phyloP scores from a whole-genome alignment of 2,797 vertebrate genomes.

The Thamnophis elegans region DNA sequence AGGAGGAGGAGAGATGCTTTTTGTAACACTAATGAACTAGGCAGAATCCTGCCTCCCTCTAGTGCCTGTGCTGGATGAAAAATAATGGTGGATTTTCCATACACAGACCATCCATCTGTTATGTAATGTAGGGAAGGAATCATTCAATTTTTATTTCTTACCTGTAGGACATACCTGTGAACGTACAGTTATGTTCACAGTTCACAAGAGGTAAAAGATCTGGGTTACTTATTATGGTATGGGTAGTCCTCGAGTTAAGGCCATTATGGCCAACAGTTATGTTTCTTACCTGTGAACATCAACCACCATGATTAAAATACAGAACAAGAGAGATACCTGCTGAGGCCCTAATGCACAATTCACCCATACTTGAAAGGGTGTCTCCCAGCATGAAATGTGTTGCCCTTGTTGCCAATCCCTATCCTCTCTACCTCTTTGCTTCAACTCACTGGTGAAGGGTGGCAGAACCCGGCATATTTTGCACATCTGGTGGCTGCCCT shows the following conservation, averaged over 20 bases:
- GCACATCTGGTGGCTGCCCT: neutral
- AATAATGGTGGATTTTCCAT: neutral
- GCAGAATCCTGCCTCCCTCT: neutral
- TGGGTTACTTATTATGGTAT: neutral
- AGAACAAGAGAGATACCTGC: neutral
- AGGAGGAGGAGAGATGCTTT: conserved; percentile 57
- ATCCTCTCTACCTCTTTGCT: neutral
- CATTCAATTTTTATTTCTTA: neutral
- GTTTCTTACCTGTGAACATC: no score
- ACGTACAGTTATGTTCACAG: neutral
- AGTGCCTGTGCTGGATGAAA: neutral
- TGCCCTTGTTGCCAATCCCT: neutral
- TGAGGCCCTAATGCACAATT: neutral
- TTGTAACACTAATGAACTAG: conserved; percentile 48
- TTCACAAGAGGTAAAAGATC: neutral
- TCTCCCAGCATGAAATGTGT: neutral
- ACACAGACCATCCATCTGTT: neutral
- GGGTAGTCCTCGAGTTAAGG: neutral
- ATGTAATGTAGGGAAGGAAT: neutral
- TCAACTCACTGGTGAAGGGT: neutral
- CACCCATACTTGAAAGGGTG: neutral
- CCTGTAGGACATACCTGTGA: neutral
- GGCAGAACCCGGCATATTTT: neutral
- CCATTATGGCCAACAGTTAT: neutral
- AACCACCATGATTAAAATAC: neutral